phyloP scores from a whole-genome alignment of 2,888 invertebrate genomes.

The Phanerotoma sp. region DNA sequence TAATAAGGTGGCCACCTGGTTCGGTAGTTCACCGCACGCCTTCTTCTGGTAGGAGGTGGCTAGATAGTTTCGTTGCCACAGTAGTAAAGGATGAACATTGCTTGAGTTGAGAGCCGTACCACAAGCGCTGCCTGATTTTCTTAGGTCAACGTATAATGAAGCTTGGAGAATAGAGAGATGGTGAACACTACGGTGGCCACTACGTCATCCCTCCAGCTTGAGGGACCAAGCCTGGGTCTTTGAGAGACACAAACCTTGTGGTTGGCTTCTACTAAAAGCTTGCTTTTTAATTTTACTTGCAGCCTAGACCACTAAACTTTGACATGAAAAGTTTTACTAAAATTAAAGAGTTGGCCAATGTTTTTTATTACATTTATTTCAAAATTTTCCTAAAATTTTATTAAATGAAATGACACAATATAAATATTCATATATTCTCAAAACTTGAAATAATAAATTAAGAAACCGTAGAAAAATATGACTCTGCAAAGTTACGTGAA shows the following conservation, averaged over 20 bases:
- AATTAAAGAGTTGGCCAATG: constrained; percentile 1
- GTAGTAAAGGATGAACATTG: constrained; percentile 40
- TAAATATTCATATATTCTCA: too few species aligned
- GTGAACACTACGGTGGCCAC: constrained; percentile 23
- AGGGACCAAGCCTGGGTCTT: constrained; percentile 14
- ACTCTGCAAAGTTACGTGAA: too few species aligned
- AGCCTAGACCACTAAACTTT: constrained; percentile 32
- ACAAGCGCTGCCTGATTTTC: constrained; percentile 54
- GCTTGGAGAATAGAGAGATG: constrained; percentile 38
- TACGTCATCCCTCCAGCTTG: constrained; percentile 21
- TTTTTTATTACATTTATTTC: background rate
- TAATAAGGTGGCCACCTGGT: constrained; percentile 51
- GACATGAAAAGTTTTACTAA: too few species aligned
- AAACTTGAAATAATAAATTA: too few species aligned
- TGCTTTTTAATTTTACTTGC: constrained; percentile 17
- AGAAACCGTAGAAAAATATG: too few species aligned
- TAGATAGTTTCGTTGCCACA: constrained; percentile 16
- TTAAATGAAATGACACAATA: too few species aligned
- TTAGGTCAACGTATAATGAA: constrained; percentile 58
- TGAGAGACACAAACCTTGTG: constrained; percentile 23
- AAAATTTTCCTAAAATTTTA: too few species aligned
- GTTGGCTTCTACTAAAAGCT: constrained; percentile 27
- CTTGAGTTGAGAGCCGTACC: constrained; percentile 19
- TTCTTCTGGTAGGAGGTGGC: constrained; percentile 34
- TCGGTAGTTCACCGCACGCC: constrained; percentile 47